These are phyloP conservation scores for Hapalemur alaotrensis DNA, from an alignment of 2,797 vertebrate species.

Conservation along the genomic window DNA sequence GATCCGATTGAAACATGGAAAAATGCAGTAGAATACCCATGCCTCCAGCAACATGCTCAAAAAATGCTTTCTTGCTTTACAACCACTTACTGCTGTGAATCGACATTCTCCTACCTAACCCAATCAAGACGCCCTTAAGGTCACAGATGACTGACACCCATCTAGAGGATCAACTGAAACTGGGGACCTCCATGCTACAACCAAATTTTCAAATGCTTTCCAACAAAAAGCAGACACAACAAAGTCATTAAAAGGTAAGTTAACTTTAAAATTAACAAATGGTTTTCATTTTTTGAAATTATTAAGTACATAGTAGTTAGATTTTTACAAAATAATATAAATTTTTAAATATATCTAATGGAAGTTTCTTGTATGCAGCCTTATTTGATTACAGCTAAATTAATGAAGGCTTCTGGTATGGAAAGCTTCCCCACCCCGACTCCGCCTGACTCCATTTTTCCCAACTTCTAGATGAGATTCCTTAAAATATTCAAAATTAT, in stretches of 20 bases:
- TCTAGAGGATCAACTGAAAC: background rate
- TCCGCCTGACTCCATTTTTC: background rate
- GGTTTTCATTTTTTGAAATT: background rate
- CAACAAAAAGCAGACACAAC: background rate
- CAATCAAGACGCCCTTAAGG: background rate
- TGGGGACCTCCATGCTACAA: background rate
- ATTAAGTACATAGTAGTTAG: background rate
- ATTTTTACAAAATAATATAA: background rate
- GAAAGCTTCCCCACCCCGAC: background rate
- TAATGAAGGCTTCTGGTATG: background rate
- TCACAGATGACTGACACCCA: background rate
- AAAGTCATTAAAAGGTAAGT: background rate
- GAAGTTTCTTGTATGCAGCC: background rate
- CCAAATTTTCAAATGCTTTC: background rate
- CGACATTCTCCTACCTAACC: background rate
- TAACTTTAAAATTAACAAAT: background rate
- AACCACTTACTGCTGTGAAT: background rate
- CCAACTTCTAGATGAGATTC: background rate
- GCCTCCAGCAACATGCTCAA: background rate
- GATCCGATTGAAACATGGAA: background rate
- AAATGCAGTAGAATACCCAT: background rate
- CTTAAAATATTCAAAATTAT: background rate
- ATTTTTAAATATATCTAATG: background rate
- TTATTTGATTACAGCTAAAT: background rate
- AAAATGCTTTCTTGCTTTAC: background rate